Evolutionary conservation across 2,888 invertebrate species (phyloP).

Genomic region (Aromia moschata): DNA sequence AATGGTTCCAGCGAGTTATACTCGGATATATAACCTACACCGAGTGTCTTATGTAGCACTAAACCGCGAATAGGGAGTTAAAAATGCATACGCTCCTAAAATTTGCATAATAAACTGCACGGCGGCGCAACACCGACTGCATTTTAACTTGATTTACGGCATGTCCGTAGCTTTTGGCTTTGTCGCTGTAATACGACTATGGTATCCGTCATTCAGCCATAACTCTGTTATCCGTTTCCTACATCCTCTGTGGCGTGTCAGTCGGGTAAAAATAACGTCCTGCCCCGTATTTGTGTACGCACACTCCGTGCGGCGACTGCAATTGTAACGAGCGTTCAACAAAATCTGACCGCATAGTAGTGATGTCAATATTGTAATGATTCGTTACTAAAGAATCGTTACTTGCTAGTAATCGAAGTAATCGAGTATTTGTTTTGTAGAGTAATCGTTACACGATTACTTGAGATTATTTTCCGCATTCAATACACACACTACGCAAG

Average conservation of each 20-base stretch:
- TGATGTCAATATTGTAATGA: too few relatives aligned
- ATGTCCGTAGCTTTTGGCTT: slow-evolving; percentile 26
- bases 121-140: slow-evolving; percentile 13
- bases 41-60: slow-evolving; percentile 4
- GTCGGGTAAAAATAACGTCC: slow-evolving; percentile 25
- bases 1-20: background rate
- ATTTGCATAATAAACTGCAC: slow-evolving; percentile 29
- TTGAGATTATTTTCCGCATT: too few relatives aligned
- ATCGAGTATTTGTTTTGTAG: too few relatives aligned
- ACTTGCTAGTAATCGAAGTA: too few relatives aligned
- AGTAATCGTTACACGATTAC: too few relatives aligned
- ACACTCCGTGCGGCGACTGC: too few relatives aligned
- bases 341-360: too few relatives aligned
- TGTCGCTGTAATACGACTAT: slow-evolving; percentile 23
- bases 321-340: too few relatives aligned
- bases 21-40: background rate
- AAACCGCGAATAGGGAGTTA: slow-evolving; percentile 18
- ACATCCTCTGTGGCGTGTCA: slow-evolving; percentile 19
- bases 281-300: slow-evolving; percentile 9
- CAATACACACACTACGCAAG: too few relatives aligned
- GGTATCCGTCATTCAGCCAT: slow-evolving; percentile 31
- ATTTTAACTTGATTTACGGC: slow-evolving; percentile 28
- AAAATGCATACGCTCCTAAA: slow-evolving; percentile 29
- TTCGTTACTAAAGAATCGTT: too few relatives aligned
- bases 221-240: slow-evolving; percentile 32